Evolutionary conservation across 2,888 invertebrate genomes (phyloP).

Genomic region (Megastigmus dorsalis): DNA sequence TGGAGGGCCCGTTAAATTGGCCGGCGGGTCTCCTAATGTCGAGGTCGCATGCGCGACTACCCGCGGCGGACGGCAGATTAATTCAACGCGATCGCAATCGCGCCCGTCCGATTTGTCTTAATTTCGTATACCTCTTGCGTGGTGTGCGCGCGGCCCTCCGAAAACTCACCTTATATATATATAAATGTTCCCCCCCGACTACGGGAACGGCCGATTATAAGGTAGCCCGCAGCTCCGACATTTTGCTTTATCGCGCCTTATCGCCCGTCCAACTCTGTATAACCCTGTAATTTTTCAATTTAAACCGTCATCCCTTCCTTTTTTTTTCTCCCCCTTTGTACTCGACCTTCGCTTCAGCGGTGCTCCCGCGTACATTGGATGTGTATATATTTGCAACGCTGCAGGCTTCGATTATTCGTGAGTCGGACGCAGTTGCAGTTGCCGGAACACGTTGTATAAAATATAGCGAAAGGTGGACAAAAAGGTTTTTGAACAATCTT

Average conservation of each 20-base stretch:
- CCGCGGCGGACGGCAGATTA: conserved; percentile 55
- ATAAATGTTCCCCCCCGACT: too few relatives aligned
- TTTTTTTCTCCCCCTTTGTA: too few relatives aligned
- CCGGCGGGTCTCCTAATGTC: conserved; percentile 55
- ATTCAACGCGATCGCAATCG: conserved; percentile 69
- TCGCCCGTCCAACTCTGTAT: conserved; percentile 9
- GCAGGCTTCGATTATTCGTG: too few relatives aligned
- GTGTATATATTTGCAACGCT: neutral
- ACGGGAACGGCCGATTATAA: too few relatives aligned
- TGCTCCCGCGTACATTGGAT: too few relatives aligned
- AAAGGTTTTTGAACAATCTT: too few relatives aligned
- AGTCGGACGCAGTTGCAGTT: too few relatives aligned
- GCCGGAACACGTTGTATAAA: neutral
- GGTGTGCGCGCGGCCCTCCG: too few relatives aligned
- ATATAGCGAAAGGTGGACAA: neutral
- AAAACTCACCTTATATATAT: too few relatives aligned
- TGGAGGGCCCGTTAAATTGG: conserved; percentile 29
- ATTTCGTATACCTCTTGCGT: too few relatives aligned
- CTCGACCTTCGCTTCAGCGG: too few relatives aligned
- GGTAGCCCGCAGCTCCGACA: too few relatives aligned
- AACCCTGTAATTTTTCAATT: conserved; percentile 50
- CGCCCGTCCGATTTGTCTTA: conserved; percentile 70
- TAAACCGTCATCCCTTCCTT: neutral
- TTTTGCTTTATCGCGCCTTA: conserved; percentile 7
- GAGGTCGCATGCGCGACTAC: conserved; percentile 53